Conservation (phyloP, 1,140 invertebrate species). For the Alviniconcha marisindica region DNA sequence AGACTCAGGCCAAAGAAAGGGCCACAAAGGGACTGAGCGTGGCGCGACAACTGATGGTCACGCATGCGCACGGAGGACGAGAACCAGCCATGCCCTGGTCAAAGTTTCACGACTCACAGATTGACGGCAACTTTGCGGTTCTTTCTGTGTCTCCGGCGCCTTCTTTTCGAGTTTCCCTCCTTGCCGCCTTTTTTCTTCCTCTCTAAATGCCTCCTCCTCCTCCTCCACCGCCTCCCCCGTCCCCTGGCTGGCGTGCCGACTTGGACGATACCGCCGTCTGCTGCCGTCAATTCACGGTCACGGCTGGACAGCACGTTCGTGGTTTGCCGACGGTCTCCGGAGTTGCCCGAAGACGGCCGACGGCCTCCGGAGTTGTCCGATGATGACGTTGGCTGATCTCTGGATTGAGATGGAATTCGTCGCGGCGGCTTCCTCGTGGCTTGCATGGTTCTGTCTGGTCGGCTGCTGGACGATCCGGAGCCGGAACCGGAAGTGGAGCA, state of each 20-base stretch:
- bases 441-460: background rate
- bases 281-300: no score
- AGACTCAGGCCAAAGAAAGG: no score
- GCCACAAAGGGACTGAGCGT: no score
- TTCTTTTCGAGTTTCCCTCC: background rate
- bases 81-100: no score
- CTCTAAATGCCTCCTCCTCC: background rate
- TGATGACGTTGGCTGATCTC: background rate
- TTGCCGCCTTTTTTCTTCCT: background rate
- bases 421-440: background rate
- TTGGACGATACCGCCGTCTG: background rate
- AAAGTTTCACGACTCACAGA: no score
- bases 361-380: background rate
- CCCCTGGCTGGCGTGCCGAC: background rate
- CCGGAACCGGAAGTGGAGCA: conserved; percentile 27
- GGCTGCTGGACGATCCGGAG: background rate
- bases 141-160: background rate
- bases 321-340: background rate
- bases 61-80: no score
- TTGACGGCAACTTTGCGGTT: no score
- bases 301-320: no score
- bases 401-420: background rate
- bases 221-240: background rate
- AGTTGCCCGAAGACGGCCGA: background rate
- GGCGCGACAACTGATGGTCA: no score